Evolutionary conservation across 2,797 vertebrate genomes (phyloP).

Genomic region (Tangara arthus): DNA sequence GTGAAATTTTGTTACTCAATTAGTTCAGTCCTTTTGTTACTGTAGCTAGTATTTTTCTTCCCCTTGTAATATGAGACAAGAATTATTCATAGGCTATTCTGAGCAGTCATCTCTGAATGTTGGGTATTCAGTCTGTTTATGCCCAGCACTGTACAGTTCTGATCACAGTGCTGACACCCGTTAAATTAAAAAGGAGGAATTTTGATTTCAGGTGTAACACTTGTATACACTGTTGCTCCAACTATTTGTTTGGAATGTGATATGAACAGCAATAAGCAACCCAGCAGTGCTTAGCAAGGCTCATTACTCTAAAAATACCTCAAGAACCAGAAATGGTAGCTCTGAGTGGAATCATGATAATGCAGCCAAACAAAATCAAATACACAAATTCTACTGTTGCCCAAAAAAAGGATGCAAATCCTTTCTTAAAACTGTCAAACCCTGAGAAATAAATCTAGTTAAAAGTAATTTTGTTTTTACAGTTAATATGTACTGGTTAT

Average conservation of each 20-base stretch:
- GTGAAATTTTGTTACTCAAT: not conserved
- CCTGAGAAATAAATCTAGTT: not conserved
- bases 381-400: not conserved
- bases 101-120: not conserved
- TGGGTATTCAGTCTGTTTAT: not conserved
- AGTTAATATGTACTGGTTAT: not conserved
- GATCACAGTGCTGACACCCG: not conserved
- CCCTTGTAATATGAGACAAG: not conserved
- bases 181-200: not conserved
- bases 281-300: not conserved
- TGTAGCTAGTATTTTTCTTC: constrained; percentile 24
- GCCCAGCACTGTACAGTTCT: not conserved
- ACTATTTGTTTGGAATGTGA: not conserved
- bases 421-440: not conserved
- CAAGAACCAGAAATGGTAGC: not conserved
- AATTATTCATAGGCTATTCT: not conserved
- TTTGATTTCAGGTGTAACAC: not conserved
- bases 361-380: not conserved
- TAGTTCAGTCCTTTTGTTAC: constrained; percentile 20
- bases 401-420: not conserved
- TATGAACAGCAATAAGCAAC: not conserved
- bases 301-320: not conserved
- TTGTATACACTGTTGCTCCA: not conserved
- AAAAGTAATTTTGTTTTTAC: not conserved
- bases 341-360: not conserved